Conservation (phyloP, 2,888 invertebrate genomes). For the Scrobipalpa costella region DNA sequence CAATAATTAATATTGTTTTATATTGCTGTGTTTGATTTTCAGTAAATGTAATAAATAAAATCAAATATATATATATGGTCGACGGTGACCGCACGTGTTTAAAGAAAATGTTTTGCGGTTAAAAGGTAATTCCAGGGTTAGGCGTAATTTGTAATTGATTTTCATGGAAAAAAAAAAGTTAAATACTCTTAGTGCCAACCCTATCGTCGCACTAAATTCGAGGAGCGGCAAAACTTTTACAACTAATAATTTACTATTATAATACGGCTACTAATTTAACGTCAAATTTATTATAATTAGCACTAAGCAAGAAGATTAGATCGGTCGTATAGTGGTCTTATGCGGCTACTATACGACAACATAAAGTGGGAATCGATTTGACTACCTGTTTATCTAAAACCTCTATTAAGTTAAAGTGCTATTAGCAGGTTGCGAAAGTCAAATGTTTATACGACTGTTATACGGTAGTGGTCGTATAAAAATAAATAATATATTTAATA, state of each 20-base stretch:
- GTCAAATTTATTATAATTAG: slow-evolving; percentile 31
- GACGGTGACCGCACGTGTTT: too few relatives aligned
- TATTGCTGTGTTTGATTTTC: too few relatives aligned
- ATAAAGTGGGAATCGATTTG: slow-evolving; percentile 15
- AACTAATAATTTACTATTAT: slow-evolving; percentile 39
- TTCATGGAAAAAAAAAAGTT: not conserved
- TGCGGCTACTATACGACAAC: not conserved
- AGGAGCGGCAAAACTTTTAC: slow-evolving; percentile 41
- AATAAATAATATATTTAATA: not conserved
- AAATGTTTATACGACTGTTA: not conserved
- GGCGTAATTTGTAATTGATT: too few relatives aligned
- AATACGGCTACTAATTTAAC: slow-evolving; percentile 44
- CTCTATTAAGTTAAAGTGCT: slow-evolving; percentile 9
- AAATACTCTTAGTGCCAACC: slow-evolving; percentile 20
- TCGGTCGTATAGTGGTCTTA: not conserved
- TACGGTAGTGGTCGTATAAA: not conserved
- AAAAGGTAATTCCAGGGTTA: too few relatives aligned
- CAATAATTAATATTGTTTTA: too few relatives aligned
- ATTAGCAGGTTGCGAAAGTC: slow-evolving; percentile 14
- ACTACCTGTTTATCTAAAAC: slow-evolving; percentile 14
- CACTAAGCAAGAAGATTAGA: slow-evolving; percentile 15
- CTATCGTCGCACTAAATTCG: slow-evolving; percentile 39
- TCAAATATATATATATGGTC: too few relatives aligned
- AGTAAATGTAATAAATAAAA: too few relatives aligned
- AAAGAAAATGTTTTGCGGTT: too few relatives aligned